Base-by-base conservation (phyloP, 1,140 invertebrate species). In the Brachionus rotundiformis region DNA sequence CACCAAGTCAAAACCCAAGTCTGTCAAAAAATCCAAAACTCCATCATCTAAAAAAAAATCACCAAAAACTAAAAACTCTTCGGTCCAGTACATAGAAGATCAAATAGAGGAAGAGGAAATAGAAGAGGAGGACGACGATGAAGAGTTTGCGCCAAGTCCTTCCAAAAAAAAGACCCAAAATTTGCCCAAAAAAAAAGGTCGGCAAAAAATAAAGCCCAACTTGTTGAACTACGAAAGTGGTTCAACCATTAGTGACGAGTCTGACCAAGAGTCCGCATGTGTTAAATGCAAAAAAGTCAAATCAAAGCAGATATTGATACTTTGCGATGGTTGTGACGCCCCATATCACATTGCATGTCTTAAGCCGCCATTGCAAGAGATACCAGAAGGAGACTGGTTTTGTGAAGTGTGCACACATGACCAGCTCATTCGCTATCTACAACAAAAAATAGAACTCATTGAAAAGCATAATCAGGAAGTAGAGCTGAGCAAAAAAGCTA, bases 301-400 rank as follows among this genome's bases (percentile, higher is more conserved):
- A 13, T 44, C 68, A 13, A 73, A 73, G 6, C 25, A 19, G 44
- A 44, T 73, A 41, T 29, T 80, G 39, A 61, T 98, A 75, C 88
- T 98, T 0, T 98, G 96, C 87, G 96, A 98, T 88, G 91, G 91
- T 59, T 98, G 96, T 89, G 94, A 98, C 87, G 92, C 91, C 83
- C 95, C 95, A 25, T 98, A 94, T 91, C 96, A 98, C 89, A 95
- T 94, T 65, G 93, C 93, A 4, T 98, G 96, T 86, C 90, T 98
- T 0, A 91, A 93, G 47, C 96, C 96, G 1, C 91, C 95, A 16
- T 89, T 98, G 4, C 92, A 97, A 87, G 90, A 95, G 1, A 94
- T 98, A 85, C 96, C 96, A 4, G 94, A 96, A 86, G 95, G 95
- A 19, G 93, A 97, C 86, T 98, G 95, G 96, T 95, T 92, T 87